phyloP scores from a whole-genome alignment of 2,888 invertebrate genomes.

The Candidula unifasciata region DNA sequence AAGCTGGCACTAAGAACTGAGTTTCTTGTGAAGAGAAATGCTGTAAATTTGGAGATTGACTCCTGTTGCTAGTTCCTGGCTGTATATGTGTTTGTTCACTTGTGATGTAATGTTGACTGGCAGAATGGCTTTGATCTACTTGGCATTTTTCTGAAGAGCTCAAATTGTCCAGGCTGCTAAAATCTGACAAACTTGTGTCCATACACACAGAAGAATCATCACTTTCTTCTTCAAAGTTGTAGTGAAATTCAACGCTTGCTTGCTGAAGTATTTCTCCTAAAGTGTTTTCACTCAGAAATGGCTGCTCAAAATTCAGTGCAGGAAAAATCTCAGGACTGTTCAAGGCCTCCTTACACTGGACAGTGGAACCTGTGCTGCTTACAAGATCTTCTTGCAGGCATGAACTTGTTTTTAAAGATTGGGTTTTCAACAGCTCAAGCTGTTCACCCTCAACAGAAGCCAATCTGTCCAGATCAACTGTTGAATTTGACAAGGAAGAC shows the following conservation, averaged over 20 bases:
- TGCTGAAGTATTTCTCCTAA: slow-evolving; percentile 44
- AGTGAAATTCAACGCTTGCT: slow-evolving; percentile 5
- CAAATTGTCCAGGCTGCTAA: background rate
- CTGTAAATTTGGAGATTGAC: background rate
- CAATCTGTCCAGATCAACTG: too few species aligned
- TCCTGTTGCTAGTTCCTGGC: background rate
- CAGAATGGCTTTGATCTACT: background rate
- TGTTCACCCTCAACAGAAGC: background rate
- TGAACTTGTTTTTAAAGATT: background rate
- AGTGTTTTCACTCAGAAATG: slow-evolving; percentile 45
- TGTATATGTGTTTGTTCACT: background rate
- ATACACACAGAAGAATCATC: background rate
- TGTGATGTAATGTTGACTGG: background rate
- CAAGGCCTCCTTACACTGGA: background rate
- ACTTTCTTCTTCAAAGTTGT: background rate
- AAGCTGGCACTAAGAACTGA: background rate
- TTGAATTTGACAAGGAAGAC: too few species aligned
- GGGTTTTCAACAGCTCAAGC: background rate
- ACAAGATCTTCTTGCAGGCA: background rate
- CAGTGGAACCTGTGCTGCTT: background rate
- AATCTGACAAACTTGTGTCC: background rate
- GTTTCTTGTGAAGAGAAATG: background rate
- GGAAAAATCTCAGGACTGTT: background rate
- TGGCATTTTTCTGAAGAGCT: background rate
- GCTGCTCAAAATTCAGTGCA: slow-evolving; percentile 34